Evolutionary conservation across 2,797 vertebrate species (phyloP).

Genomic region (Menidia menidia): DNA sequence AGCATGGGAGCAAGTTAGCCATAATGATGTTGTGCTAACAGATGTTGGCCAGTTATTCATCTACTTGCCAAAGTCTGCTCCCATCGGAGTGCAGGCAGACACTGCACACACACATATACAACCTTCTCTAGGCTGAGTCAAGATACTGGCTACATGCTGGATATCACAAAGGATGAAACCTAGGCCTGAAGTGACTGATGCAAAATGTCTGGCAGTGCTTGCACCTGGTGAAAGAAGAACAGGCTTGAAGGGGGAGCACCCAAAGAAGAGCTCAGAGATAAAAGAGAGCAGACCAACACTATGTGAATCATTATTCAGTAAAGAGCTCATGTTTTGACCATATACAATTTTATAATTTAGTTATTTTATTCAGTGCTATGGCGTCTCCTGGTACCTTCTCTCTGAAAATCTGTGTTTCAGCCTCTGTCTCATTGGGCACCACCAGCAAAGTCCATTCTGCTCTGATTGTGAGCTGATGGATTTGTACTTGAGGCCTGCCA

Average conservation of each 20-base stretch:
- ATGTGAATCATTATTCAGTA: neutral
- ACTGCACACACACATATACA: conserved; percentile 65
- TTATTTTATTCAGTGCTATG: too few relatives aligned
- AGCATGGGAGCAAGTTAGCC: conserved; percentile 69
- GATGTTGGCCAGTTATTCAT: conserved; percentile 84
- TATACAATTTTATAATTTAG: too few relatives aligned
- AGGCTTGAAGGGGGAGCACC: conserved; percentile 16
- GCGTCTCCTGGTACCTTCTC: too few relatives aligned
- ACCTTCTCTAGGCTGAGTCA: conserved; percentile 40
- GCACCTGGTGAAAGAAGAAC: conserved; percentile 60
- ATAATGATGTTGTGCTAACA: conserved; percentile 84
- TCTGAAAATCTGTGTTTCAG: neutral
- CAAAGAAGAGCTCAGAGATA: conserved; percentile 20
- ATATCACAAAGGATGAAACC: conserved; percentile 65
- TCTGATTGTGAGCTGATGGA: neutral
- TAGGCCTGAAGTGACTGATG: conserved; percentile 66
- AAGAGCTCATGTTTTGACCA: neutral
- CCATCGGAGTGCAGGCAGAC: conserved; percentile 66
- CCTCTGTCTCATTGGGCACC: neutral
- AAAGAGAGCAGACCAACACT: conserved; percentile 15
- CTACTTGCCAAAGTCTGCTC: conserved; percentile 73
- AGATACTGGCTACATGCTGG: conserved; percentile 59
- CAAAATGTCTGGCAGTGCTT: conserved; percentile 46
- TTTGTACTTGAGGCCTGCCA: too few relatives aligned
- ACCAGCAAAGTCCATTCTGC: neutral